A percentile compares a stretch with the other conserved stretches of the same genome.
Evolutionary conservation across 23 tunicate genomes (phyloP).

Genomic region (Trididemnum nubilum): DNA sequence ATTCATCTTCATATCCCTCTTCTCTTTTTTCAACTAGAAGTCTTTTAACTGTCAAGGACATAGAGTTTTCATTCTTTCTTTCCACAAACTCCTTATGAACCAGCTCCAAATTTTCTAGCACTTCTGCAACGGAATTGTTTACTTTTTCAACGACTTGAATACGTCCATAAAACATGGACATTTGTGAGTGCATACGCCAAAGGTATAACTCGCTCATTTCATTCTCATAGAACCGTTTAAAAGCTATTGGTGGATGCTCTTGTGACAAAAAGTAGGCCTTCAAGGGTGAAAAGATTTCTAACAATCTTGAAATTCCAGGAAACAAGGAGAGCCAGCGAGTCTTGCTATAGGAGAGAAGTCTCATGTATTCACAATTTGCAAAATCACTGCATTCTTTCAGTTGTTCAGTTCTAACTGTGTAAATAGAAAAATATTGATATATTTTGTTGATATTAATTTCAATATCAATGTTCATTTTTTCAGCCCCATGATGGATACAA

Average conservation of each 20-base stretch:
- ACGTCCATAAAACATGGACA: slow-evolving; percentile 15
- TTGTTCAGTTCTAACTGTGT: slow-evolving; percentile 25
- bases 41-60: slow-evolving; percentile 4
- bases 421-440: slow-evolving; percentile 40
- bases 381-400: slow-evolving; percentile 22
- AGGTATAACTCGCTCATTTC: slow-evolving; percentile 21
- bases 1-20: slow-evolving; percentile 12
- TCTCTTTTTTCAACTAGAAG: slow-evolving; percentile 19
- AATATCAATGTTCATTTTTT: slow-evolving; percentile 19
- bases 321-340: slow-evolving; percentile 41
- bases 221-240: slow-evolving; percentile 17
- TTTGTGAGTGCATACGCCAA: slow-evolving; percentile 20
- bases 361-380: slow-evolving; percentile 16
- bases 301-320: slow-evolving; percentile 30
- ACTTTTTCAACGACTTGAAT: slow-evolving; percentile 29
- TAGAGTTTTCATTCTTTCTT: slow-evolving; percentile 17
- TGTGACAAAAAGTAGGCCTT: slow-evolving; percentile 20
- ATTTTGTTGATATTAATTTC: no score
- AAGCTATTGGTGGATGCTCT: slow-evolving; percentile 19
- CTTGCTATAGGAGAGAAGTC: slow-evolving; percentile 21
- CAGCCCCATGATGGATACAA: slow-evolving; percentile 37
- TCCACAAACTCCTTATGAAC: slow-evolving; percentile 5
- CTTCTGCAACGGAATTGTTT: slow-evolving; percentile 29
- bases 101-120: slow-evolving; percentile 11
- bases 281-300: slow-evolving; percentile 13